phyloP scores from a whole-genome alignment of 2,113 vertebrate species.

The Melozone crissalis region DNA sequence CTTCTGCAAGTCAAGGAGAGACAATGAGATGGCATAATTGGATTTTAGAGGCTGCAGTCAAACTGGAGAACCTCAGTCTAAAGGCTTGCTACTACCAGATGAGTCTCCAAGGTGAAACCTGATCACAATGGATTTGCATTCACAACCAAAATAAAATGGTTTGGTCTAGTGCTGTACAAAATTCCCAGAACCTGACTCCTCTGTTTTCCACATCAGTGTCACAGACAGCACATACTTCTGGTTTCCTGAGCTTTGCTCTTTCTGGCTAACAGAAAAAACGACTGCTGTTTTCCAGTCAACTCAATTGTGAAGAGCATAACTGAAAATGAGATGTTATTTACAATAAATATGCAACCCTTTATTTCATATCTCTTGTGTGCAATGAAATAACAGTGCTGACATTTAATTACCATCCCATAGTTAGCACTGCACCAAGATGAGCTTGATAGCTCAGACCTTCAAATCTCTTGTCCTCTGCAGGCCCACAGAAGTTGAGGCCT shows the following conservation, averaged over 20 bases:
- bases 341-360: neutral
- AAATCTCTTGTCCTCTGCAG: neutral
- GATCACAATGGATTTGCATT: neutral
- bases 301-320: neutral
- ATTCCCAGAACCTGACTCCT: neutral
- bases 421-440: neutral
- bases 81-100: neutral
- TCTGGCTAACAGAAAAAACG: neutral
- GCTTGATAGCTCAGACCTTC: neutral
- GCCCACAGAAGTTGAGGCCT: neutral
- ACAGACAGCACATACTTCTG: fast-evolving
- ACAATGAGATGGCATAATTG: neutral
- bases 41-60: neutral
- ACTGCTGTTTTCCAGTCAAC: neutral
- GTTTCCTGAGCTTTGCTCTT: neutral
- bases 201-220: neutral
- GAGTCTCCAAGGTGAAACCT: neutral
- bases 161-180: neutral
- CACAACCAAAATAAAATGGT: neutral
- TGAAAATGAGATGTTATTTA: neutral
- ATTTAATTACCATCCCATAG: neutral
- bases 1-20: neutral
- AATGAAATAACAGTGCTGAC: neutral
- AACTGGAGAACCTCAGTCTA: neutral
- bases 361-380: neutral